Base-by-base conservation (phyloP, 1,140 invertebrate genomes). In the Leptinotarsa defecta region DNA sequence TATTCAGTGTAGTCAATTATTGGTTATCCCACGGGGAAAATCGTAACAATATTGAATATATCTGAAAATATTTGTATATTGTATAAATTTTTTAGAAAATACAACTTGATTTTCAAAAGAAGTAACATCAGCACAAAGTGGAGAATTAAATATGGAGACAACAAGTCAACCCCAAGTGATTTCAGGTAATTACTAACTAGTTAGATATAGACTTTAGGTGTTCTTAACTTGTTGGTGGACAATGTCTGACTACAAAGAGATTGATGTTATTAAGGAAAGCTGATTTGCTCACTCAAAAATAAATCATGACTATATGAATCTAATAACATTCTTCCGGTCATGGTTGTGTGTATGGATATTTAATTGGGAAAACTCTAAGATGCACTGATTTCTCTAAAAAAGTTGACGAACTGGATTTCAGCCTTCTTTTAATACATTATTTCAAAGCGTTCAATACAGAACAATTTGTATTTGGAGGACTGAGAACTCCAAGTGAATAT, bases 21-120 rank as follows among this genome's bases (percentile, higher is more conserved):
- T 24, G 24, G 24, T 24, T 0, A 24, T 24, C 24, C 24, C 24
- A 24, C 24, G 24, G 24, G 3, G 24, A 24, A 24, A 24, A 24
- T 3, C 24, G 24, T 24, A 24, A 24, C 24, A 24, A 24, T 27
- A 27, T 27, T 27, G 27, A 27, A 27, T 52, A 52, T n/a, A 52
- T 52, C 49, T 52, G 13, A 52, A 24, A 24, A 24, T 52, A 52
- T 52, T 13, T 52, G 3, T 52, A 52, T 52, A 52, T 52, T 52
- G 11, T 52, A 13, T 52, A 15, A 3, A 13, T 13, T 13, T 64
- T 64, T 13, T 64, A 64, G 63, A 19, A 0, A 64, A 19, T 64
- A 64, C 19, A 64, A 64, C 63, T 64, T 64, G 0, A 64, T 19
- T 64, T 64, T 8, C 63, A 64, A 64, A 64, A 3, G 63, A 64